phyloP scores from a whole-genome alignment of 1,140 invertebrate species.

The Gerris buenoi region DNA sequence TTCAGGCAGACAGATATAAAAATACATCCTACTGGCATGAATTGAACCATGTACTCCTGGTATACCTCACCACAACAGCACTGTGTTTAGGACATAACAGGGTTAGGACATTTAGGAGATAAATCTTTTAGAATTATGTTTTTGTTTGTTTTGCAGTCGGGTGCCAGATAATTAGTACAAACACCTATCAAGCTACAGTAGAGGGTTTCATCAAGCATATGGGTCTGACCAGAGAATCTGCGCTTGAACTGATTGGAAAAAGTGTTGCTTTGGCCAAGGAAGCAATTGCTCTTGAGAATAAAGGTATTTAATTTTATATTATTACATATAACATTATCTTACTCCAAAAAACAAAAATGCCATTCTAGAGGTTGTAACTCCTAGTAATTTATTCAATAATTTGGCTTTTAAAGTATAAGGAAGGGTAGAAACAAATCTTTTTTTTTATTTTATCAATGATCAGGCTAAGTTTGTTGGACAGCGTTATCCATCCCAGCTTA shows the following conservation, averaged over 20 bases:
- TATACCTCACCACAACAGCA: background rate
- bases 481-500: too few species aligned
- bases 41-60: background rate
- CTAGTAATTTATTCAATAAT: too few species aligned
- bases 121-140: background rate
- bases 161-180: slow-evolving; percentile 67
- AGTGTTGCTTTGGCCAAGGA: slow-evolving; percentile 35
- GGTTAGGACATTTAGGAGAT: background rate
- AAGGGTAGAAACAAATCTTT: too few species aligned
- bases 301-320: too few species aligned
- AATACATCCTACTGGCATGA: background rate
- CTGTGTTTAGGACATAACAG: background rate
- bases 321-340: too few species aligned
- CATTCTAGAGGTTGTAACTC: too few species aligned
- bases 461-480: too few species aligned
- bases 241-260: slow-evolving; percentile 47
- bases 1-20: background rate
- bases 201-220: slow-evolving; percentile 58
- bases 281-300: slow-evolving; percentile 7
- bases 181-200: slow-evolving; percentile 76
- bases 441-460: too few species aligned
- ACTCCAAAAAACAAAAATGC: too few species aligned
- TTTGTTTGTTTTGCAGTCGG: slow-evolving; percentile 40
- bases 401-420: too few species aligned
- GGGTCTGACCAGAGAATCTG: slow-evolving; percentile 41